phyloP scores from a whole-genome alignment of 2,888 invertebrate species.

The Harmothoe impar region DNA sequence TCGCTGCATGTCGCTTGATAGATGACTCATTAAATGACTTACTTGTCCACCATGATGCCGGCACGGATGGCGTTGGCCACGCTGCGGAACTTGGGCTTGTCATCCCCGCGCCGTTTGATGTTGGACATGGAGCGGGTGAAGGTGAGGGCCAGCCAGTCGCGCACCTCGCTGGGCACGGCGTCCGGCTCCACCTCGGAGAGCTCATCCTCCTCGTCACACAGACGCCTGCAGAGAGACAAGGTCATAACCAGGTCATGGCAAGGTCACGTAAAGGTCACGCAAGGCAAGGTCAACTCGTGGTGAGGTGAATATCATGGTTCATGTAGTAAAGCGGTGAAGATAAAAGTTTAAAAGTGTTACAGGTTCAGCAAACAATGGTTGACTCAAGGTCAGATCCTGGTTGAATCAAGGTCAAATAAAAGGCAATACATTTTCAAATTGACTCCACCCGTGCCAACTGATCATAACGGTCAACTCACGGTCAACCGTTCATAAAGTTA shows the following conservation, averaged over 20 bases:
- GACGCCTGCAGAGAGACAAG: slow-evolving; percentile 77
- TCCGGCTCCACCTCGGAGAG: slow-evolving; percentile 97
- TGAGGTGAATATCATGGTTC: not conserved
- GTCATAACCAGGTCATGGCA: not conserved
- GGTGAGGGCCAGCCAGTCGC: slow-evolving; percentile 98
- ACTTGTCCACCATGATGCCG: slow-evolving; percentile 95
- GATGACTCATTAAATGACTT: slow-evolving; percentile 53
- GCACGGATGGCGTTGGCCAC: slow-evolving; percentile 98
- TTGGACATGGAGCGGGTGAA: slow-evolving; percentile 89
- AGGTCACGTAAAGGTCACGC: not conserved
- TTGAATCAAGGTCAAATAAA: too few relatives aligned
- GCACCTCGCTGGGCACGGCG: slow-evolving; percentile 96
- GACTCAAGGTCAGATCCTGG: too few relatives aligned
- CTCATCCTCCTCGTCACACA: slow-evolving; percentile 92
- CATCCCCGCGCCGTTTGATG: slow-evolving; percentile 85
- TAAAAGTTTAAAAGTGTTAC: too few relatives aligned
- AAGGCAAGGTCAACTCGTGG: not conserved
- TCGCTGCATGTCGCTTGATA: too few relatives aligned
- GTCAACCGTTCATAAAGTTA: too few relatives aligned
- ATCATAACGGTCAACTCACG: too few relatives aligned
- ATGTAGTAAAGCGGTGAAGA: too few relatives aligned
- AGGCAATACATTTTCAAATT: too few relatives aligned
- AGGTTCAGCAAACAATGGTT: too few relatives aligned
- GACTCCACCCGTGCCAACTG: too few relatives aligned
- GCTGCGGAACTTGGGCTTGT: slow-evolving; percentile 91